Evolutionary conservation across 2,797 vertebrate species (phyloP), one percentile per base, ranked within the genome.

Genomic region (Sarcophilus harrisii): DNA sequence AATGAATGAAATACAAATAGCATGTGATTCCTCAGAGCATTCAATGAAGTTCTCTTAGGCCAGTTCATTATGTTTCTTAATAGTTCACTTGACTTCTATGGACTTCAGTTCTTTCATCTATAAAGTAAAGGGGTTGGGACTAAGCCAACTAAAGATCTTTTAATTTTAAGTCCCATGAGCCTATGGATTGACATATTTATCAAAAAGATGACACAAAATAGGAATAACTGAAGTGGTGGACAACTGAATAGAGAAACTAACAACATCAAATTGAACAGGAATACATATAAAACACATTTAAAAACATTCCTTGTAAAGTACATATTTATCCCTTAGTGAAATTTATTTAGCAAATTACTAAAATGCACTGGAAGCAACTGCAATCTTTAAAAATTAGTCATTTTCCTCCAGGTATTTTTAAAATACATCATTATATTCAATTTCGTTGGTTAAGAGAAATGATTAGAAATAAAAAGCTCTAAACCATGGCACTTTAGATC

Each of bases 191-290:
- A 81, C 73, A 45, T 18, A 81, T 81, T 81, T 81, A 81, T 27
- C 38, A 81, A 81, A 45, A 45, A 81, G 73, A 81, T 81, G 73
- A 45, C n/a, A 81, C n/a, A 45, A 21, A 24, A n/a, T 21, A 81
- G 21, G 21, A 81, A 81, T 81, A 81, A 45, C 38, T 81, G 73
- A 45, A 81, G 73, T 45, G 38, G 38, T 11, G 38, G 38, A 45
- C 38, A 45, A 45, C 8, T 45, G 9, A 45, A 81, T 27, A 45
- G 38, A 45, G 73, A 81, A 81, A 45, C 18, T 10, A 81, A 81
- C 8, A 45, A 81, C 21, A 81, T 95, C 11, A 62, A 96, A 38
- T 52, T 96, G 81, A 95, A 96, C 96, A 95, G 16, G 87, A 95
- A 92, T 21, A 96, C 90, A 2, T 94, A 45, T 60, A 93, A 94